Evolutionary conservation across 2,113 vertebrate genomes (phyloP).

Genomic region (Orthochromis indermauri): DNA sequence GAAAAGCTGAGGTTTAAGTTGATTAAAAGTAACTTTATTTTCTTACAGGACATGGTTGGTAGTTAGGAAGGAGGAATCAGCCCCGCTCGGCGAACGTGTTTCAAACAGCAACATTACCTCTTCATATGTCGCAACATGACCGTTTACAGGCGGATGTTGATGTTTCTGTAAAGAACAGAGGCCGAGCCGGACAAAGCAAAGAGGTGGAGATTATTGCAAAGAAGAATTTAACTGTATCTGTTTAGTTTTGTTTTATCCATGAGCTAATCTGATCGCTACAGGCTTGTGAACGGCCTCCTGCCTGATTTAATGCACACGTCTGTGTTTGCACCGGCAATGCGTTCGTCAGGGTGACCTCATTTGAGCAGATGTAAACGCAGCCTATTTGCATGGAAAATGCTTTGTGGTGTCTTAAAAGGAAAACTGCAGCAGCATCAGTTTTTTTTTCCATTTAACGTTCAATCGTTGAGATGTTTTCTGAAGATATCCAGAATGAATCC

Average conservation of each 20-base stretch:
- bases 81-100: accelerated
- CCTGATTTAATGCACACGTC: background rate
- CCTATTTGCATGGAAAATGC: background rate
- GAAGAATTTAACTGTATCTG: background rate
- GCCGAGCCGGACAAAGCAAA: background rate
- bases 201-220: background rate
- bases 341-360: background rate
- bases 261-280: background rate
- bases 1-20: accelerated
- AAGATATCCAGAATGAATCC: background rate
- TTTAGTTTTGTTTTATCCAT: accelerated
- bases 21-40: background rate
- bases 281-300: background rate
- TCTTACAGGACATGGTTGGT: background rate
- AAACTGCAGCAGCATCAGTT: accelerated
- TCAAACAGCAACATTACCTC: background rate
- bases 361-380: background rate
- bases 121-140: background rate
- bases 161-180: background rate
- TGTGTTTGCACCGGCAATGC: background rate
- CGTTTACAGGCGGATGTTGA: background rate
- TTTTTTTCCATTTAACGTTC: accelerated
- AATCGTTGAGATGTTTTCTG: background rate
- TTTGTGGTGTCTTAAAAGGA: background rate
- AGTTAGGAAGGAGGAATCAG: background rate